Evolutionary conservation across 2,888 invertebrate species (phyloP).

Genomic region (Tanytarsus gracilentus): DNA sequence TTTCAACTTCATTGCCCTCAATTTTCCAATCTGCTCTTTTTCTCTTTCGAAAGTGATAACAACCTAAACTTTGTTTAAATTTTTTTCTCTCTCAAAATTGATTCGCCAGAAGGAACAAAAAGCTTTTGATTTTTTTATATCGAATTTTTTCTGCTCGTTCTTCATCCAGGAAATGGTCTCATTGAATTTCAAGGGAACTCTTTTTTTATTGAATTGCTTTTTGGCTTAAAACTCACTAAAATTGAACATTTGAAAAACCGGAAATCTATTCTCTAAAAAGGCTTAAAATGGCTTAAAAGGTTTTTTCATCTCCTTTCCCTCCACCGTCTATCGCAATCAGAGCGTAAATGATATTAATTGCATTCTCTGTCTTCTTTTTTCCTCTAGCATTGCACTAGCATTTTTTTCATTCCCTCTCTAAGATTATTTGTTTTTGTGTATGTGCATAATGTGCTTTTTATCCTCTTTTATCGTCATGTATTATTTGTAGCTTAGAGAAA

Average conservation of each 20-base stretch:
- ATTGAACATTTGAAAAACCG: neutral
- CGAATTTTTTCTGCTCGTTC: too few relatives aligned
- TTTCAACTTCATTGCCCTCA: too few relatives aligned
- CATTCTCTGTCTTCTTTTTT: neutral
- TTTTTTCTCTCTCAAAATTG: too few relatives aligned
- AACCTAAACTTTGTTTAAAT: too few relatives aligned
- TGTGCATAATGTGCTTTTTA: neutral
- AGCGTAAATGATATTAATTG: conserved; percentile 26
- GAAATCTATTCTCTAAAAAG: conserved; percentile 6
- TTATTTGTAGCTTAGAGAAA: neutral
- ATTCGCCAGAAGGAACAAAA: neutral
- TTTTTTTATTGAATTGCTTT: neutral
- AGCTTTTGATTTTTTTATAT: neutral
- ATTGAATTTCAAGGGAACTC: conserved; percentile 18
- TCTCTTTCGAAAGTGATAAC: too few relatives aligned
- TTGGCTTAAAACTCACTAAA: neutral
- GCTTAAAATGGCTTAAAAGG: neutral
- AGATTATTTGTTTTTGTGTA: neutral
- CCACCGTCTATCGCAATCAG: neutral
- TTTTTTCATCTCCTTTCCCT: neutral
- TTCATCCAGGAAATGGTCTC: conserved; percentile 4
- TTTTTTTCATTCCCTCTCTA: neutral
- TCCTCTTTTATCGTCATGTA: neutral
- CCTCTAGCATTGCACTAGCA: neutral
- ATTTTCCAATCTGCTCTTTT: too few relatives aligned